Evolutionary conservation across 2,888 invertebrate genomes (phyloP).

Genomic region (Melanostoma mellinum): DNA sequence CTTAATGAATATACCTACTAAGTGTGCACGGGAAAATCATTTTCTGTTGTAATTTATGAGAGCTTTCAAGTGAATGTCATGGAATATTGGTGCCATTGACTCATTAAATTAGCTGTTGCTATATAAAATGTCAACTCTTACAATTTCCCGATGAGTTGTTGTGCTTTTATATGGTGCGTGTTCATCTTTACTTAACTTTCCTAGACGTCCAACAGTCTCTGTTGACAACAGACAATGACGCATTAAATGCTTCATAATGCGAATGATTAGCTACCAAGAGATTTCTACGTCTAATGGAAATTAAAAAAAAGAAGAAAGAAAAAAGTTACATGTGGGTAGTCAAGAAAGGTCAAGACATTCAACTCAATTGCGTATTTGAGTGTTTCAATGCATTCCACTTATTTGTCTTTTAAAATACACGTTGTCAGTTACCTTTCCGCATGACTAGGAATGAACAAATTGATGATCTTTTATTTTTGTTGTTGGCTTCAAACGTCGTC

Average conservation of each 20-base stretch:
- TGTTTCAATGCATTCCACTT: background rate
- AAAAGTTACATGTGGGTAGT: background rate
- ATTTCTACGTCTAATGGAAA: no score
- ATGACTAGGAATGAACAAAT: background rate
- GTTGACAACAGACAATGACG: no score
- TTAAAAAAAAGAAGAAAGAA: background rate
- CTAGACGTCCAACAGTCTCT: no score
- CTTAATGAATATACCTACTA: background rate
- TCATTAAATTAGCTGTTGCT: slow-evolving; percentile 43
- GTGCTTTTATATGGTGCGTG: no score
- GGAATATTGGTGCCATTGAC: slow-evolving; percentile 59
- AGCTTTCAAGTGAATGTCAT: slow-evolving; percentile 50
- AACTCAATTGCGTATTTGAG: background rate
- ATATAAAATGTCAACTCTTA: background rate
- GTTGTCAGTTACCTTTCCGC: background rate
- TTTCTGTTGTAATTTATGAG: slow-evolving; percentile 20
- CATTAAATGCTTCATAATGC: no score
- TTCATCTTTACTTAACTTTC: no score
- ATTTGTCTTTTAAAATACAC: background rate
- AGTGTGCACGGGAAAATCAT: background rate
- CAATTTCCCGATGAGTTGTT: background rate
- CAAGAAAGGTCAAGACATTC: background rate
- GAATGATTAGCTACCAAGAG: no score
- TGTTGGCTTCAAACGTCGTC: no score
- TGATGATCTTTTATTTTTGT: no score